Conservation (phyloP, 2,888 invertebrate genomes). For the Vannuccia rotundouncinata region DNA sequence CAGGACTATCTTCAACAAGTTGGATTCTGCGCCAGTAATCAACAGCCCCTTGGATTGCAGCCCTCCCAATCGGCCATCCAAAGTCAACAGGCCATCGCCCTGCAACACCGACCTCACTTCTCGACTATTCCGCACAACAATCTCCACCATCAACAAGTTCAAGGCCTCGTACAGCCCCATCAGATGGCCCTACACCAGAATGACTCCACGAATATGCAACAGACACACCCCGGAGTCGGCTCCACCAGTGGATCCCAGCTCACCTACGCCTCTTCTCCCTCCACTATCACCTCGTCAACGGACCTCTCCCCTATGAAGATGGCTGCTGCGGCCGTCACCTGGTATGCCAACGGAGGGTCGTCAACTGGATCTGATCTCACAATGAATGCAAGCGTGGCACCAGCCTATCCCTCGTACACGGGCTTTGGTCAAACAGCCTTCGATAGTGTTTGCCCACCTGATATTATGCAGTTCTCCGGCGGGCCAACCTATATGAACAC, state of each 20-base stretch:
- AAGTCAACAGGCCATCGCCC: neutral
- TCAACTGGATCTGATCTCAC: neutral
- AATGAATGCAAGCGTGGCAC: neutral
- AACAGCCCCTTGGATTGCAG: neutral
- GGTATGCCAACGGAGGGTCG: neutral
- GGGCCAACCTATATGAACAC: constrained; percentile 1
- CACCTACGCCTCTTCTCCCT: neutral
- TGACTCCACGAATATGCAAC: neutral
- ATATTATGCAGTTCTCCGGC: neutral
- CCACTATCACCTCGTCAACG: neutral
- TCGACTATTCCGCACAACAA: neutral
- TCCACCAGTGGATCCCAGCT: neutral
- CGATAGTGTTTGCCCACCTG: neutral
- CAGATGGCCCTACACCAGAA: neutral
- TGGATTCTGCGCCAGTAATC: neutral
- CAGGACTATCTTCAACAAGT: constrained; percentile 6
- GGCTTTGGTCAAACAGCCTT: constrained; percentile 4
- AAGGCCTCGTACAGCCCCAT: neutral
- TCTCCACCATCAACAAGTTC: neutral
- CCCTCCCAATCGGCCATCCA: neutral
- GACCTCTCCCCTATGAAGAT: constrained; percentile 3
- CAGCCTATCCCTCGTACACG: neutral
- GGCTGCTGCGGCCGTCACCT: neutral
- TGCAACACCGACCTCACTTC: neutral
- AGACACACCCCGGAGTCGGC: neutral